A percentile compares a stretch with the other conserved stretches of the same genome.
phyloP scores from a whole-genome alignment of 2,888 invertebrate genomes.

The Xanthia icteritia region DNA sequence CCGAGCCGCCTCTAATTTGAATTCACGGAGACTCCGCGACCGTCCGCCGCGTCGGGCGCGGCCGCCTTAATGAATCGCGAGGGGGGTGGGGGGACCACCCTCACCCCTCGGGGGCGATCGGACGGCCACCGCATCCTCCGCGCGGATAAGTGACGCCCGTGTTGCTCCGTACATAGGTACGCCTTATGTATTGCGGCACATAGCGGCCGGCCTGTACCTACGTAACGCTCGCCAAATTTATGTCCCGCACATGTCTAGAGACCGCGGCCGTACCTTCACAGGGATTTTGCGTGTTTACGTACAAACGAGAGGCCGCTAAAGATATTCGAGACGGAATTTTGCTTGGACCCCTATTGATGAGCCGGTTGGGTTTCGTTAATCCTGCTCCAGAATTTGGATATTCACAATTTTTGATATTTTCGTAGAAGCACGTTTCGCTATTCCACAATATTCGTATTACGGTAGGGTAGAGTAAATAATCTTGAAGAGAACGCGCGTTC shows the following conservation, averaged over 20 bases:
- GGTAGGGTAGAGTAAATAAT: slow-evolving; percentile 42
- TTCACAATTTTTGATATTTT: slow-evolving; percentile 50
- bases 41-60: slow-evolving; percentile 90
- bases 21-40: slow-evolving; percentile 91
- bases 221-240: slow-evolving; percentile 90
- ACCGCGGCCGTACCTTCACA: slow-evolving; percentile 89
- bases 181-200: slow-evolving; percentile 87
- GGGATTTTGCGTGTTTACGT: slow-evolving; percentile 90
- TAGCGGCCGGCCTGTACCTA: slow-evolving; percentile 88
- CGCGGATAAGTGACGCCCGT: slow-evolving; percentile 91
- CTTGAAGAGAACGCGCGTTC: slow-evolving; percentile 33
- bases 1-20: slow-evolving; percentile 90
- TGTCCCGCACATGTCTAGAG: slow-evolving; percentile 90
- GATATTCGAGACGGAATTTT: slow-evolving; percentile 88
- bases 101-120: slow-evolving; percentile 83
- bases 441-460: slow-evolving; percentile 32
- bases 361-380: slow-evolving; percentile 77
- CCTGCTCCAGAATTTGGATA: slow-evolving; percentile 64
- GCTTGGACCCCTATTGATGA: slow-evolving; percentile 88
- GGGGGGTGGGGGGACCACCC: slow-evolving; percentile 79
- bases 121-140: slow-evolving; percentile 90
- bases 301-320: slow-evolving; percentile 83
- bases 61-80: slow-evolving; percentile 90
- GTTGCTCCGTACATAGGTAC: slow-evolving; percentile 87
- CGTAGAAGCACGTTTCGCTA: slow-evolving; percentile 21